Base-by-base conservation (phyloP, 1,140 invertebrate species). In the Macrobrachium rosenbergii region DNA sequence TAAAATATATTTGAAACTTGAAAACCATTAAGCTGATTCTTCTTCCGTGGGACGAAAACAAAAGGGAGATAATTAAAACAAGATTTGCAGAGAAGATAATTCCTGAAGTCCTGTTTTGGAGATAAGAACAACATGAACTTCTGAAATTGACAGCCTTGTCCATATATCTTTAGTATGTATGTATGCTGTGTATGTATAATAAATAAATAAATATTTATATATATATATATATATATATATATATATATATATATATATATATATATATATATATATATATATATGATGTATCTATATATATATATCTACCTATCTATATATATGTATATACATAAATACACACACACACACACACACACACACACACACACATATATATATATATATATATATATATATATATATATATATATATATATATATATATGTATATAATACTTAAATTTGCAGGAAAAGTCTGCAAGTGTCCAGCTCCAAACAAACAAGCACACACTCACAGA, bases 281-380 rank as follows among this genome's bases (percentile, higher is more conserved):
- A 63, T 63, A 16, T 63, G 5, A 5, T 63, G 5, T 63, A 63
- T 63, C 2, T 63, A 16, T 63, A 63, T 63, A 63, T 63, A 2
- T 63, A 63, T 63, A 63, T 63, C 12, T 67, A 16, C 17, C 0
- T 67, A 19, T 78, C n/a, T 78, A 23, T 59, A 19, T 78, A 58
- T 52, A 59, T 60, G 23, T 78, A 80, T 11, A 64, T 60, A 64
- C 59, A 64, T 60, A 63, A 23, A 64, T 28, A 64, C 59, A 80
- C 59, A 64, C 59, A 28, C 16, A 80, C 59, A 28, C 59, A 80
- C 10, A 67, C 21, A 82, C 37, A 67, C 80, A 82, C 17, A 67
- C 80, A 75, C 17, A 75, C 23, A 75, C 2, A 73, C 28, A 73
- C 5, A 73, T 73, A 28, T 19, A 73, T 28, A 37, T 37, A 60